Evolutionary conservation across 2,113 vertebrate genomes (phyloP), one percentile per base, ranked within the genome.

Genomic region (Labrus mixtus): DNA sequence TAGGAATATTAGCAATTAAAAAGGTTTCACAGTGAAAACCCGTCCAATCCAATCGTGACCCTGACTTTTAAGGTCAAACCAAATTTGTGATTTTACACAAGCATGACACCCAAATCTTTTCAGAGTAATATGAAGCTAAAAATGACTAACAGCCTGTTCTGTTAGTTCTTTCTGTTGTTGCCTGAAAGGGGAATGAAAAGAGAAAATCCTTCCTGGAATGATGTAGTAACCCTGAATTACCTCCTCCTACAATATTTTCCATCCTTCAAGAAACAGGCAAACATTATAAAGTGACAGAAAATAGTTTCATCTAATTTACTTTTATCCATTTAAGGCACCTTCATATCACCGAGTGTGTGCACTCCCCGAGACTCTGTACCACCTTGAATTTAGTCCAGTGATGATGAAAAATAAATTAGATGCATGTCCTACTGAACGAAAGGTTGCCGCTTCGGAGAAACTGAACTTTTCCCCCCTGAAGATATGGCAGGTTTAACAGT

Each of bases 391-490:
- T 75, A 72, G 86, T 91, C 66, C 67, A 71, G 63, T 20, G 56
- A 60, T 51, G 76, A 80, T 83, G 54, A 78, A 74, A 84, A 81
- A 89, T 82, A 59, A 85, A 87, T 89, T 23, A 53, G 77, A 58
- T 20, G 37, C 19, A 19, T 86, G 87, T 89, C 82, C 86, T 75
- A 82, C 73, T 91, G 84, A 87, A 87, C 39, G 73, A 87, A 33
- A 76, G 81, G 76, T 69, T 72, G 79, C 84, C 86, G 80, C 68
- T 83, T 51, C 68, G 67, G 57, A 71, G 54, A 71, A 67, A 67
- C 64, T 92, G 93, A 94, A 94, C 92, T 91, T 87, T 88, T 74
- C 82, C 90, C 85, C 82, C 77, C 82, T 74, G 54, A 76, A 87
- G 86, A 90, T 78, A 80, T 80, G 75, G 86, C 79, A 81, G 73